Conservation (phyloP, 2,113 vertebrate species). For the Trochalopteron elliotii region DNA sequence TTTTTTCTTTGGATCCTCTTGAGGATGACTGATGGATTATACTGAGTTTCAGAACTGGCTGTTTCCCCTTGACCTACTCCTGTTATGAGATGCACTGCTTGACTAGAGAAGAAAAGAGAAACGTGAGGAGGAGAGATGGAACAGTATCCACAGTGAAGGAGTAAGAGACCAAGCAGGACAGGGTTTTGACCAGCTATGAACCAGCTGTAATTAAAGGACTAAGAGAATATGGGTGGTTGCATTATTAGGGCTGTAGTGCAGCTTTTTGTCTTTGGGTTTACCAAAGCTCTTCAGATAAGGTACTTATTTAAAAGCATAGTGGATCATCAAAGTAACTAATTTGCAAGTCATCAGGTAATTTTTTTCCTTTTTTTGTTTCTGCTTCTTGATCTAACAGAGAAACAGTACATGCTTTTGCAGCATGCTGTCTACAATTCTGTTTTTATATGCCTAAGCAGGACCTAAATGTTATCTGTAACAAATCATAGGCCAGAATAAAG, state of each 20-base stretch:
- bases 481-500: background rate
- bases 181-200: background rate
- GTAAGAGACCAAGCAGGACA: background rate
- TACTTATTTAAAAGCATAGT: background rate
- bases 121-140: fast-evolving
- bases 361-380: background rate
- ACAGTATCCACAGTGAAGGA: background rate
- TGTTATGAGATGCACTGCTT: background rate
- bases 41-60: background rate
- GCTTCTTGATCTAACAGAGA: background rate
- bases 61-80: background rate
- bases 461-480: background rate
- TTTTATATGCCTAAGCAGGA: background rate
- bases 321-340: background rate
- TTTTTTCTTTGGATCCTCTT: background rate
- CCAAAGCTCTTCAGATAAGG: background rate
- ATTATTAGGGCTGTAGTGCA: background rate
- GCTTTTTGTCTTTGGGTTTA: background rate
- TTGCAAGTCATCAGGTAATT: background rate
- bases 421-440: background rate
- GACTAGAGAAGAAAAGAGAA: background rate
- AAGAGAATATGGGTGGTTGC: background rate
- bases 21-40: background rate
- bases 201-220: background rate
- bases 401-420: background rate